Percentiles rank a stretch among this genome's conserved stretches.
Evolutionary conservation across 2,888 invertebrate genomes (phyloP).

Genomic region (Phengaris alcon): DNA sequence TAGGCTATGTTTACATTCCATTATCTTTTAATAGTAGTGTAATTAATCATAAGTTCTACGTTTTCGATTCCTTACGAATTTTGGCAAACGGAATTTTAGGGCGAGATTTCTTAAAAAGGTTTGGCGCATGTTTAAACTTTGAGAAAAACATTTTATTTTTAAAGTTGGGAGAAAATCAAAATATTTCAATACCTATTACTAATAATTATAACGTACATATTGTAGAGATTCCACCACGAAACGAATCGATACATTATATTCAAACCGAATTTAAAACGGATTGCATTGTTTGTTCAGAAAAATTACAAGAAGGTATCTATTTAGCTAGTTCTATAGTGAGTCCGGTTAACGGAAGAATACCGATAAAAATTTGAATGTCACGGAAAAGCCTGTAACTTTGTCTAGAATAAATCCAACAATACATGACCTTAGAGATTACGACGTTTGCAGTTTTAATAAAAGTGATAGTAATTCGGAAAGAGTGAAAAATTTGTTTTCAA

Average conservation of each 20-base stretch:
- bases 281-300: constrained; percentile 32
- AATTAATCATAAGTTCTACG: constrained; percentile 29
- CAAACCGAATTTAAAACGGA: constrained; percentile 31
- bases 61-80: constrained; percentile 29
- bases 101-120: neutral
- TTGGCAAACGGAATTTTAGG: constrained; percentile 15
- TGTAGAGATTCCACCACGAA: constrained; percentile 29
- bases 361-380: neutral
- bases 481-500: too few species aligned
- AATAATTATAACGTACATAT: constrained; percentile 14
- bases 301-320: constrained; percentile 32
- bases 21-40: too few species aligned
- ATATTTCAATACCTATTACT: constrained; percentile 23
- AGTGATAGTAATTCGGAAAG: too few species aligned
- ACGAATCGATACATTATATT: constrained; percentile 34
- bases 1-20: too few species aligned
- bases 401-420: too few species aligned
- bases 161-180: constrained; percentile 7
- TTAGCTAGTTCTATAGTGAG: constrained; percentile 26
- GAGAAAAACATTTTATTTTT: constrained; percentile 26
- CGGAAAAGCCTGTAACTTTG: too few species aligned
- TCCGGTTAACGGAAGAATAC: constrained; percentile 28
- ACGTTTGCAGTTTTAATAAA: too few species aligned
- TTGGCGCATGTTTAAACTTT: constrained; percentile 33
- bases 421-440: too few species aligned